A percentile compares a stretch with the other conserved stretches of the same genome.
These are phyloP conservation scores for Eledona agricola DNA, from an alignment of 2,888 invertebrate species.

Conservation along the genomic window DNA sequence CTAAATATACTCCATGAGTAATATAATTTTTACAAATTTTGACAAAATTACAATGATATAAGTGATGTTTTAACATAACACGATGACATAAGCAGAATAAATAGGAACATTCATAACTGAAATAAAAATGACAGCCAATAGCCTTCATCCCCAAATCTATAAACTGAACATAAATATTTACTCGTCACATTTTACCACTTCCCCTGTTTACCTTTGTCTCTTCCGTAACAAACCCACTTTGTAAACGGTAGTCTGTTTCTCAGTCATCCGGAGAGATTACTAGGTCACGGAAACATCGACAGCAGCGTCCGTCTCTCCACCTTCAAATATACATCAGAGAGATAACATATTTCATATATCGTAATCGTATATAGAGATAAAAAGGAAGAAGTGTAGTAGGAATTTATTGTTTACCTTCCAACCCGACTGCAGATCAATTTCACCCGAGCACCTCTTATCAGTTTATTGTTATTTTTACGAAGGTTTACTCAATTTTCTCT, in stretches of 20 bases:
- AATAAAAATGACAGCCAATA: no score
- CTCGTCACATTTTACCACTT: constrained; percentile 44
- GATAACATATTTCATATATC: constrained; percentile 35
- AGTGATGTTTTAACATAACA: no score
- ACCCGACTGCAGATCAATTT: constrained; percentile 37
- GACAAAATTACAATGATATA: neutral
- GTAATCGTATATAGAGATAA: constrained; percentile 35
- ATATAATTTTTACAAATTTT: no score
- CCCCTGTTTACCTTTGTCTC: constrained; percentile 48
- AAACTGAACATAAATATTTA: constrained; percentile 35
- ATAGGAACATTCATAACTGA: no score
- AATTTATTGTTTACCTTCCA: constrained; percentile 45
- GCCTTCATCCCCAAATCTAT: constrained; percentile 32
- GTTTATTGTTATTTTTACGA: constrained; percentile 40
- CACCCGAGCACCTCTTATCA: constrained; percentile 32
- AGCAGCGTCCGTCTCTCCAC: constrained; percentile 19
- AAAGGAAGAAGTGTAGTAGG: constrained; percentile 39
- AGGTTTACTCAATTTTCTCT: constrained; percentile 40
- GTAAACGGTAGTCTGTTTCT: constrained; percentile 46
- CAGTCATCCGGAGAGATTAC: constrained; percentile 42
- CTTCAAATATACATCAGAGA: constrained; percentile 28
- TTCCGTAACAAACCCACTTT: constrained; percentile 44
- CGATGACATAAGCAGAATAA: no score
- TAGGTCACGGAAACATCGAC: constrained; percentile 27
- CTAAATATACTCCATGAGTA: no score